Percentiles rank a stretch among this genome's conserved stretches.
These are phyloP conservation scores for Junonia oenone DNA, from an alignment of 2,888 invertebrate species.

Conservation along the genomic window DNA sequence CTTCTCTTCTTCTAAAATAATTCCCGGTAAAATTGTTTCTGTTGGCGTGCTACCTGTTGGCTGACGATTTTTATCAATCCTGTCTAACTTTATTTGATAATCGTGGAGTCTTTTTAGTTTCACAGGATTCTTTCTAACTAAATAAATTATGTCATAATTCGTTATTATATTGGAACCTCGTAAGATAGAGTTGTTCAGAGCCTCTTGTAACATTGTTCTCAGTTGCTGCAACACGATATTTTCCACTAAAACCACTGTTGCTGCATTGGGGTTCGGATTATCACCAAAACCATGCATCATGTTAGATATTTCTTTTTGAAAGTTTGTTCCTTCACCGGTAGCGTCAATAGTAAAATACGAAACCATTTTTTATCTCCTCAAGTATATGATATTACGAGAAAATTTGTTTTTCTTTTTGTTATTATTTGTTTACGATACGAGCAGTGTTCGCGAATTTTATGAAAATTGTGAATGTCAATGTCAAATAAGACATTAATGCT, in stretches of 20 bases:
- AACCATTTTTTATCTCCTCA: conserved; percentile 47
- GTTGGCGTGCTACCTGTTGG: conserved; percentile 38
- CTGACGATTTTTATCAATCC: conserved; percentile 56
- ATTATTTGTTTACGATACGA: too few species aligned
- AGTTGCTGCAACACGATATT: conserved; percentile 90
- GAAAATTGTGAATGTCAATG: too few species aligned
- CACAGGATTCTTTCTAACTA: conserved; percentile 89
- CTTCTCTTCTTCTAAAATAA: conserved; percentile 71
- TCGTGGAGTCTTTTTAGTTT: conserved; percentile 87
- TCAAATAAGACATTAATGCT: too few species aligned
- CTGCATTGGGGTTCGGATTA: conserved; percentile 87
- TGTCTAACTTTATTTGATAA: conserved; percentile 82
- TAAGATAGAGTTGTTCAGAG: conserved; percentile 82
- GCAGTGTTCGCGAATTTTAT: too few species aligned
- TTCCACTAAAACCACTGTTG: conserved; percentile 91
- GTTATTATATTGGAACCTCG: conserved; percentile 80
- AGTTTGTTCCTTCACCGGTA: conserved; percentile 59
- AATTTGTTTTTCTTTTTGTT: too few species aligned
- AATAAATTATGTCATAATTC: conserved; percentile 87
- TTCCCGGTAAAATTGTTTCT: conserved; percentile 47
- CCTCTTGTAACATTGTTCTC: conserved; percentile 86
- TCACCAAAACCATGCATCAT: conserved; percentile 98
- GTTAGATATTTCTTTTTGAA: conserved; percentile 86
- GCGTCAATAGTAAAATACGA: conserved; percentile 63
- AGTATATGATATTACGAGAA: too few species aligned